These are phyloP conservation scores for Aphodius granarius DNA, from an alignment of 2,888 invertebrate species.

Conservation along the genomic window DNA sequence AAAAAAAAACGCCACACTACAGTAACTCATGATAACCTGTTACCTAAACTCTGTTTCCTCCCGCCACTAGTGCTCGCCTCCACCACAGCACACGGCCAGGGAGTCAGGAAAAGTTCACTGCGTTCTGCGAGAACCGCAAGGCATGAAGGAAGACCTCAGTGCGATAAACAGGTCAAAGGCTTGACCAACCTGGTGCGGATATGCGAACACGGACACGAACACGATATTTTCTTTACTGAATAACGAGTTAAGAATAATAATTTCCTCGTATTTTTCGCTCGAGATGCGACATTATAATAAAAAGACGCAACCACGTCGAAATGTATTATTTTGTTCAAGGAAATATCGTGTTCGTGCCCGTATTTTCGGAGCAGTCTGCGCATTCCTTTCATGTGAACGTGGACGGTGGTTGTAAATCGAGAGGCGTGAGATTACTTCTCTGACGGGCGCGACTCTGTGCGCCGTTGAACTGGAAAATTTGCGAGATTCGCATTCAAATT, in stretches of 20 bases:
- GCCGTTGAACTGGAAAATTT: neutral
- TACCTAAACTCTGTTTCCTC: neutral
- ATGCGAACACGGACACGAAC: neutral
- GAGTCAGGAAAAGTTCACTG: neutral
- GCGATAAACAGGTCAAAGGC: neutral
- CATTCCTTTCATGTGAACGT: neutral
- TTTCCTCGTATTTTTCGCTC: too few relatives aligned
- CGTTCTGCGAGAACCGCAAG: neutral
- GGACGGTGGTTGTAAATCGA: neutral
- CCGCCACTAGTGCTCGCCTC: neutral
- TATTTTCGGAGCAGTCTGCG: neutral
- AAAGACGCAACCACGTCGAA: too few relatives aligned
- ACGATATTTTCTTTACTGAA: too few relatives aligned
- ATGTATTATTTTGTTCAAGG: too few relatives aligned
- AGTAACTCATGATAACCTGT: neutral
- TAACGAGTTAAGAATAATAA: too few relatives aligned
- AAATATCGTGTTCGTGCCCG: too few relatives aligned
- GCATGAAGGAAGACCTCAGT: neutral
- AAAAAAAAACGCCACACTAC: neutral
- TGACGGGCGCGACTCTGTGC: neutral
- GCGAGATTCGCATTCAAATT: neutral
- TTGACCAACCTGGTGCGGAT: neutral
- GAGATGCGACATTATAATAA: too few relatives aligned
- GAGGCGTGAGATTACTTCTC: neutral
- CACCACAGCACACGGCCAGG: neutral